Evolutionary conservation across 1,140 invertebrate species (phyloP).

Genomic region (Frieseomelitta varia): DNA sequence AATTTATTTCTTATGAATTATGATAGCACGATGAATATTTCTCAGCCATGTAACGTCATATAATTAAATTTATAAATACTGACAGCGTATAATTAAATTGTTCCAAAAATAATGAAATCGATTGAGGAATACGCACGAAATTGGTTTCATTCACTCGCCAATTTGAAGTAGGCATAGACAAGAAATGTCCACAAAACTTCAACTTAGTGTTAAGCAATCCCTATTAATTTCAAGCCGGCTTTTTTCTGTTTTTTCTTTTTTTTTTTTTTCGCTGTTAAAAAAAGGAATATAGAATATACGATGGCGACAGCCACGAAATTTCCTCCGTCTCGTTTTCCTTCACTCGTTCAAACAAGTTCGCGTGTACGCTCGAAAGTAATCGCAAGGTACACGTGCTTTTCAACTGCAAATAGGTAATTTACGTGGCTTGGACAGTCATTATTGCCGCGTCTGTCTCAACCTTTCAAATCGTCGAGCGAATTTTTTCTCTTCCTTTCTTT

Average conservation of each 20-base stretch:
- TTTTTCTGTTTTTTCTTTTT: background rate
- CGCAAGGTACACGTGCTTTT: background rate
- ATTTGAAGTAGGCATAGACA: too few species aligned
- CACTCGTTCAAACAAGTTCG: background rate
- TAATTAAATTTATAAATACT: too few species aligned
- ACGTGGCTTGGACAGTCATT: background rate
- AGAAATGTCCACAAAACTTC: background rate
- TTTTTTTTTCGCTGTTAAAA: background rate
- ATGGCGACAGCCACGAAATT: background rate
- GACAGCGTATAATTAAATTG: too few species aligned
- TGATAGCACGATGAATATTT: too few species aligned
- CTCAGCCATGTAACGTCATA: too few species aligned
- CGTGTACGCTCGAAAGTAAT: background rate
- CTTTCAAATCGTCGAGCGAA: background rate
- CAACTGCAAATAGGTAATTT: slow-evolving; percentile 1
- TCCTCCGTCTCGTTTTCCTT: too few species aligned
- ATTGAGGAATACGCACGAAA: too few species aligned
- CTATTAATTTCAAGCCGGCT: background rate
- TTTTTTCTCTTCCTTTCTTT: background rate
- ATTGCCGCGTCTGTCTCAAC: background rate
- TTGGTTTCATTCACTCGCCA: too few species aligned
- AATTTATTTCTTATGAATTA: too few species aligned
- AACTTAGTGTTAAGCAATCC: slow-evolving; percentile 7
- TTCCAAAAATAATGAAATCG: too few species aligned
- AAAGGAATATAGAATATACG: too few species aligned